Base-by-base conservation (phyloP, 2,888 invertebrate species). In the Phlogophora meticulosa region DNA sequence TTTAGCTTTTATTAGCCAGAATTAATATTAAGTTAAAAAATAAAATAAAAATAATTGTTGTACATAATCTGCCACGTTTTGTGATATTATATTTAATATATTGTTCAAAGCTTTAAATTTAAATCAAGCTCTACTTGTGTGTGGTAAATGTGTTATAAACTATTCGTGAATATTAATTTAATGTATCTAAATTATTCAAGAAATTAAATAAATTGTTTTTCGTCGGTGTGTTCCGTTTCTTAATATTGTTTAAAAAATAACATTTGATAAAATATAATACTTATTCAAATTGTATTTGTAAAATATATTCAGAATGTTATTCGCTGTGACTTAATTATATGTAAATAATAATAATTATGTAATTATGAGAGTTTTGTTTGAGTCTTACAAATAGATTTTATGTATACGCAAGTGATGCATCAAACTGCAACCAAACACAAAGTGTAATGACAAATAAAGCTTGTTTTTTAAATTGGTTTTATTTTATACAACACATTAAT, bases 381-480 rank as follows among this genome's bases (percentile, higher is more conserved):
- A 70, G 57, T 72, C 69, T 65, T 71, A 76, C 36, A 48, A 45
- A 71, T 83, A 80, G 59, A 71, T 63, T 71, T 75, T 69, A 81
- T 60, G 59, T 72, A 70, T 77, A 77, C 66, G 81, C 84, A 83
- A 86, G 65, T 68, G 71, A 78, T 76, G 78, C 78, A 81, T 79
- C 42, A 78, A 80, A 70, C 55, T 53, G 75, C 82, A 78, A 80
- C 60, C 52, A 83, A 78, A 91, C 92, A 92, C 93, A 89, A 91
- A 91, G 92, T 93, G 90, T 93, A 89, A 90, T 87, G 90, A 92
- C 88, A 90, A 94, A 93, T 93, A 94, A 94, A 94, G 94, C 94
- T 94, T 94, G 88, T 91, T 92, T 93, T 90, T 71, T 86, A 82
- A 78, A 64, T 72, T 84, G 73, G 78, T 88, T 87, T 83, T 64